phyloP scores from a whole-genome alignment of 2,797 vertebrate genomes.

The Mallotus villosus region DNA sequence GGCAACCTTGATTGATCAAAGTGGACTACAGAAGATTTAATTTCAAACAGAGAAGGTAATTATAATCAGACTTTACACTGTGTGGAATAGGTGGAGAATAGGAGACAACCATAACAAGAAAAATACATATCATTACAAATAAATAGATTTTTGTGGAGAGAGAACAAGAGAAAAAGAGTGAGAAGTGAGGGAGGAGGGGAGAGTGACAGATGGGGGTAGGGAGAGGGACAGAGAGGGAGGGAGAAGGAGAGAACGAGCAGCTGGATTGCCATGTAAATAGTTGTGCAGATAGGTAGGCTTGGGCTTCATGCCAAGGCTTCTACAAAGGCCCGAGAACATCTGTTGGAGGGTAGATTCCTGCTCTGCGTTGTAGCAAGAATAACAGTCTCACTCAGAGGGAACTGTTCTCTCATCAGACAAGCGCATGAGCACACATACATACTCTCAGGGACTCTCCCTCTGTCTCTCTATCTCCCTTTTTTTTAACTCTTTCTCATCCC shows the following conservation, averaged over 20 bases:
- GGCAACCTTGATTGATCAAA: too few relatives aligned
- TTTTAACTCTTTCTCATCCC: not conserved
- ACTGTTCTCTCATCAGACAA: slow-evolving; percentile 70
- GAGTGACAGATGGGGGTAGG: slow-evolving; percentile 16
- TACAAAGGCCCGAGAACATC: slow-evolving; percentile 91
- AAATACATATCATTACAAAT: slow-evolving; percentile 4
- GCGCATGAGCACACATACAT: slow-evolving; percentile 75
- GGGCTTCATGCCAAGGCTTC: slow-evolving; percentile 83
- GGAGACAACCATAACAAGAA: slow-evolving; percentile 24
- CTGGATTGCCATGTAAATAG: slow-evolving; percentile 93
- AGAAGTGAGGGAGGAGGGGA: slow-evolving; percentile 32
- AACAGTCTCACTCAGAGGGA: slow-evolving; percentile 17
- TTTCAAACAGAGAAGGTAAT: too few relatives aligned
- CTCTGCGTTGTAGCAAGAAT: slow-evolving; percentile 54
- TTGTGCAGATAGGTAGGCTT: slow-evolving; percentile 93
- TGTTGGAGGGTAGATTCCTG: slow-evolving; percentile 89
- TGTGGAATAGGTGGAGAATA: slow-evolving; percentile 23
- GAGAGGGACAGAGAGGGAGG: slow-evolving; percentile 43
- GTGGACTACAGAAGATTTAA: too few relatives aligned
- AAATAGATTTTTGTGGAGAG: slow-evolving; percentile 1
- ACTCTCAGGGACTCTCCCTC: slow-evolving; percentile 27
- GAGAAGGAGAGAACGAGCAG: slow-evolving; percentile 71
- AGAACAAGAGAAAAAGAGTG: slow-evolving; percentile 6
- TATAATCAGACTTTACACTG: too few relatives aligned
- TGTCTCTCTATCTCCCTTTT: not conserved